A percentile compares a stretch with the other conserved stretches of the same genome.
Conservation (phyloP, 2,888 invertebrate genomes). For the Pterobdella sp. region DNA sequence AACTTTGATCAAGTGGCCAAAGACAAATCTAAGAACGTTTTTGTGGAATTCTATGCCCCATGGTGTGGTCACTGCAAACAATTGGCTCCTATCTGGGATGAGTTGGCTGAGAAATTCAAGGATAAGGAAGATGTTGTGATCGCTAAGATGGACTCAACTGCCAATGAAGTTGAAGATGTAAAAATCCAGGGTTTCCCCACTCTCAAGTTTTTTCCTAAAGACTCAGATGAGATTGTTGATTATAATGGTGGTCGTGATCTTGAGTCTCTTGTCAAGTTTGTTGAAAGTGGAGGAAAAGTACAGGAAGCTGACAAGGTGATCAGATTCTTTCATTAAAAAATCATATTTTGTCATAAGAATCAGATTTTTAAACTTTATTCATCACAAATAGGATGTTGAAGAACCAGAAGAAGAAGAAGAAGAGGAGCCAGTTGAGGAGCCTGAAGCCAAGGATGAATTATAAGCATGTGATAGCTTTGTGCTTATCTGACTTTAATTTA, state of each 20-base stretch:
- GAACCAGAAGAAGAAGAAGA: not conserved
- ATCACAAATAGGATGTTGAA: not conserved
- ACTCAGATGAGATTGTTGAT: conserved; percentile 68
- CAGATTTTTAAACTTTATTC: too few relatives aligned
- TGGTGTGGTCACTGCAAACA: conserved; percentile 98
- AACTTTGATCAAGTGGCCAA: conserved; percentile 90
- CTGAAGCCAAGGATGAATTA: conserved; percentile 6
- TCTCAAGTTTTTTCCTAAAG: conserved; percentile 72
- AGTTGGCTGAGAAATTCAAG: conserved; percentile 86
- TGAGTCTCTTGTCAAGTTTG: not conserved
- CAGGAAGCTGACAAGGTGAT: not conserved
- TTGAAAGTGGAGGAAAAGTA: not conserved
- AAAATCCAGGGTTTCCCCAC: conserved; percentile 75
- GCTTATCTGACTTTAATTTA: too few relatives aligned
- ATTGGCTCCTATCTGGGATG: conserved; percentile 87
- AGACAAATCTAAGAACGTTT: conserved; percentile 76
- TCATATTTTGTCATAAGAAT: too few relatives aligned
- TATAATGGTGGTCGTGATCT: not conserved
- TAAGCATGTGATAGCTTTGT: too few relatives aligned
- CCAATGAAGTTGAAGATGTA: conserved; percentile 91
- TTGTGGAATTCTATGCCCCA: conserved; percentile 98
- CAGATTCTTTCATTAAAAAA: too few relatives aligned
- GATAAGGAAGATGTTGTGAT: conserved; percentile 71
- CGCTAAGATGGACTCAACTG: conserved; percentile 97
- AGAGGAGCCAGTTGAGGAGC: not conserved